These are phyloP conservation scores for Candidula unifasciata DNA, from an alignment of 2,888 invertebrate species.

Conservation along the genomic window DNA sequence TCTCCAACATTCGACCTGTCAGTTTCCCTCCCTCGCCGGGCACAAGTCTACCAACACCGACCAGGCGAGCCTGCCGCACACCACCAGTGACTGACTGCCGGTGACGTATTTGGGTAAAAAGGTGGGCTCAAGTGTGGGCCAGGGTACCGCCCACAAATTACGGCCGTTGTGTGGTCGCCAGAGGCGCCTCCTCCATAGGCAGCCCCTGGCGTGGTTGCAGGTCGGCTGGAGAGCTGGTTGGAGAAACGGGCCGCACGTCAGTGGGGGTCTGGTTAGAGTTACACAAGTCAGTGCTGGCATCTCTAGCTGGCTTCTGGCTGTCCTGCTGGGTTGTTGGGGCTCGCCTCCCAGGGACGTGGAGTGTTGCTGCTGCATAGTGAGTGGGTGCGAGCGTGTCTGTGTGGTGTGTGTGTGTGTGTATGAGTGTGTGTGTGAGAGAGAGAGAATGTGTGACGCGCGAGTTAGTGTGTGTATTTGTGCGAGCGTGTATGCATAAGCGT, in stretches of 20 bases:
- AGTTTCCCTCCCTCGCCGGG: neutral
- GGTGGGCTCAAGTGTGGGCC: neutral
- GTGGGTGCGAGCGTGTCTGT: too few relatives aligned
- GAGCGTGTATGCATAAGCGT: too few relatives aligned
- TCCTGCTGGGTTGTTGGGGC: too few relatives aligned
- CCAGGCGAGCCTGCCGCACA: neutral
- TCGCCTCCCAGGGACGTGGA: too few relatives aligned
- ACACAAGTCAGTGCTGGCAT: neutral
- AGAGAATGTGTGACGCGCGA: too few relatives aligned
- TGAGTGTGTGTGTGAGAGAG: too few relatives aligned
- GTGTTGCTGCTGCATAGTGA: too few relatives aligned
- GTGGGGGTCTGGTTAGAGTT: neutral
- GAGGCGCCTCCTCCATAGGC: constrained; percentile 11
- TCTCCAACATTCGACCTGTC: constrained; percentile 18
- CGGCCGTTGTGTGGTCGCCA: constrained; percentile 9
- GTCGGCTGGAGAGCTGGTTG: too few relatives aligned
- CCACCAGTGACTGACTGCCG: neutral
- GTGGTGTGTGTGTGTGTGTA: too few relatives aligned
- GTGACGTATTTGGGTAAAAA: constrained; percentile 23
- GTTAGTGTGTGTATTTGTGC: too few relatives aligned
- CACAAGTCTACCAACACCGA: neutral
- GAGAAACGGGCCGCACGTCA: too few relatives aligned
- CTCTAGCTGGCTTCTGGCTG: too few relatives aligned
- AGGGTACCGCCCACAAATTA: constrained; percentile 25
- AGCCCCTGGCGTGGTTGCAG: neutral